These are phyloP conservation scores for Clavelina lepadiformis DNA, from an alignment of 23 tunicate genomes.

Conservation along the genomic window DNA sequence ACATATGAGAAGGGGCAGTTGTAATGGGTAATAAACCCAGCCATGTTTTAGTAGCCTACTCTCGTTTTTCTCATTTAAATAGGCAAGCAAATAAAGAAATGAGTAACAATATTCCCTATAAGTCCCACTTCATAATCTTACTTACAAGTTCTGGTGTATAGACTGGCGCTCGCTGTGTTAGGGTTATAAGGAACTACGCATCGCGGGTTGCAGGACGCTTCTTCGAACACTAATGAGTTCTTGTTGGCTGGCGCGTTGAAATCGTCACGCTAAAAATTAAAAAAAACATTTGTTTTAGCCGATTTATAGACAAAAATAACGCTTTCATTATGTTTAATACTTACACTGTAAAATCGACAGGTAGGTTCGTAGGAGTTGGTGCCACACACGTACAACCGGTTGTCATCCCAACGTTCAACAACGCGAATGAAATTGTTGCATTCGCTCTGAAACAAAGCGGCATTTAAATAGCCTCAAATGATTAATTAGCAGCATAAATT, in stretches of 20 bases:
- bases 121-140: too few species aligned
- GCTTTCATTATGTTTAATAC: too few species aligned
- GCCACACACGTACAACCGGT: constrained; percentile 67
- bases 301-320: too few species aligned
- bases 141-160: constrained; percentile 56
- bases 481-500: too few species aligned
- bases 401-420: constrained; percentile 42
- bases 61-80: too few species aligned
- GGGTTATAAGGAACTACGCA: constrained; percentile 59
- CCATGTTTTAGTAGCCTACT: too few species aligned
- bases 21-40: too few species aligned
- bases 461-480: too few species aligned
- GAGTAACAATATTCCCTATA: too few species aligned
- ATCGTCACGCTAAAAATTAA: neutral
- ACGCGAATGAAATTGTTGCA: constrained; percentile 83
- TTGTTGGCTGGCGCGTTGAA: neutral
- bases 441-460: constrained; percentile 51
- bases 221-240: neutral
- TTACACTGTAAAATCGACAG: constrained; percentile 61
- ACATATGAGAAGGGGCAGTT: too few species aligned
- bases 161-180: constrained; percentile 36
- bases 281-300: neutral
- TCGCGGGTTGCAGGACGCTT: constrained; percentile 5
- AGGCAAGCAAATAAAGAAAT: too few species aligned
- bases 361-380: constrained; percentile 69